Evolutionary conservation across 2,888 invertebrate genomes (phyloP).

Genomic region (Muschampia plurimacula): DNA sequence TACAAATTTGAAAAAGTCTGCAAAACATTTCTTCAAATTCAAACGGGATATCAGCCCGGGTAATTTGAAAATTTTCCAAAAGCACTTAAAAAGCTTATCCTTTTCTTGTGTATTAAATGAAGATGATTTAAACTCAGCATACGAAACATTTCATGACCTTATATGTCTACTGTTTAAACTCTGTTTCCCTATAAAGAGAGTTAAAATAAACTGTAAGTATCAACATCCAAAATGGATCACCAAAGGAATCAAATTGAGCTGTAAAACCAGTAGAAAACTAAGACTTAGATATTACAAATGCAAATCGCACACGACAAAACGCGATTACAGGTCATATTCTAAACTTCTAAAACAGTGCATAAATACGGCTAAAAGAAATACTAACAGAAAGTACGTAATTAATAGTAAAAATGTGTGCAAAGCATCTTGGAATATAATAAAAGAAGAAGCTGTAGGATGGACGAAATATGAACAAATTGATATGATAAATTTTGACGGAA

Average conservation of each 20-base stretch:
- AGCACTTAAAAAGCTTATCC: not conserved
- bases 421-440: slow-evolving; percentile 15
- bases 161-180: slow-evolving; percentile 12
- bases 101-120: not conserved
- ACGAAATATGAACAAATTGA: too few relatives aligned
- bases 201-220: not conserved
- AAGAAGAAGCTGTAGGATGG: not conserved
- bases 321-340: not conserved
- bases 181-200: slow-evolving; percentile 7
- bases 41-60: not conserved
- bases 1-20: not conserved
- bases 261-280: slow-evolving; percentile 9
- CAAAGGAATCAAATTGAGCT: slow-evolving; percentile 2
- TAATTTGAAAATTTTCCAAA: not conserved
- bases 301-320: not conserved
- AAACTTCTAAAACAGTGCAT: slow-evolving; percentile 15
- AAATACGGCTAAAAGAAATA: not conserved
- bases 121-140: slow-evolving; percentile 4
- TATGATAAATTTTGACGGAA: not conserved
- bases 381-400: slow-evolving; percentile 5
- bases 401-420: slow-evolving; percentile 8
- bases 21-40: not conserved
- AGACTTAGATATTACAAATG: slow-evolving; percentile 14
- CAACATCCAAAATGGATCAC: slow-evolving; percentile 8
- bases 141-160: slow-evolving; percentile 6